Evolutionary conservation across 2,797 vertebrate species (phyloP), one percentile per base, ranked within the genome.

Genomic region (Serranus cabrilla): DNA sequence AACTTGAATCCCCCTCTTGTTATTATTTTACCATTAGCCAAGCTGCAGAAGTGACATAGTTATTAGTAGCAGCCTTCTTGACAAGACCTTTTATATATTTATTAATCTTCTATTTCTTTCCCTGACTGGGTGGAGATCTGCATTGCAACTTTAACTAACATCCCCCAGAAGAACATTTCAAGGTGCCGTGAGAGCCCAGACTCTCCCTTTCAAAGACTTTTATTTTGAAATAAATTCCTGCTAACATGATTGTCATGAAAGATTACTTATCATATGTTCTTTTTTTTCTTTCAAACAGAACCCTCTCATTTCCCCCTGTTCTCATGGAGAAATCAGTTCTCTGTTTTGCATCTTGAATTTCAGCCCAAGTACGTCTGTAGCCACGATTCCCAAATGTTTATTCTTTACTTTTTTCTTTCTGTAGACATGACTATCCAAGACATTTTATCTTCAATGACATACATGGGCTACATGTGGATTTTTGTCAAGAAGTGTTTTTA

Each of bases 1-100:
- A 84, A 82, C 76, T 51, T 55, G 63, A 88, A 75, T 34, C 57
- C 43, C 20, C 20, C 7, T 65, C 40, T 51, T 66, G 69, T 76
- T 79, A 74, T 85, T 83, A 75, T 80, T 70, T 59, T 43, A 70
- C 56, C 56, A 85, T 75, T 65, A 71, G 57, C 39, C 23, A 27
- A 58, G 65, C 68, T 69, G 58, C 70, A 78, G 18, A 60, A 61
- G 71, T 73, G 52, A 70, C 60, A 64, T 6, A 20, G 42, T 80
- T 85, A 81, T 85, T 81, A 75, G 79, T 25, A 62, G 58, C 27
- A 62, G 51, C 11, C 42, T 76, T 57, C 51, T 68, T 40, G 40
- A 74, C 34, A 5, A 51, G 57, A 67, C 47, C 20, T 64, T 74
- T 62, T 52, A 61, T 70, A 77, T 74, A 52, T 80, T 76, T 69